Percentiles rank a stretch among this genome's conserved stretches.
These are phyloP conservation scores for Bombus consobrinus DNA, from an alignment of 1,140 invertebrate genomes.

Conservation along the genomic window DNA sequence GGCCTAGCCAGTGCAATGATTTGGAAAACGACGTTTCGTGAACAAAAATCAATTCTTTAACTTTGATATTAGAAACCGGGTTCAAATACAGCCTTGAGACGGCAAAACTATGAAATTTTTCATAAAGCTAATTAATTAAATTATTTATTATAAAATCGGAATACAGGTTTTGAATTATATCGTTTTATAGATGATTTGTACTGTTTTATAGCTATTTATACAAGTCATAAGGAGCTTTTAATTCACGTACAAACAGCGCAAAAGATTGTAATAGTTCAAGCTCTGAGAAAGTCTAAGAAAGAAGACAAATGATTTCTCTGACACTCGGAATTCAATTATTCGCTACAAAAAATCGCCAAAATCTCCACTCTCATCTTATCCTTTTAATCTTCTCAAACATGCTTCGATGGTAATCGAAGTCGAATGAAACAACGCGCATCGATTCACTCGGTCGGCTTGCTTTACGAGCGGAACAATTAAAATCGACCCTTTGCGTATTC, in stretches of 20 bases:
- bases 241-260: too few relatives aligned
- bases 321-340: background rate
- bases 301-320: background rate
- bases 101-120: too few relatives aligned
- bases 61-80: too few relatives aligned
- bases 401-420: background rate
- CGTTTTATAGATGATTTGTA: too few relatives aligned
- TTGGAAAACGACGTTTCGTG: background rate
- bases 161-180: too few relatives aligned
- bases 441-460: background rate
- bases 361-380: background rate
- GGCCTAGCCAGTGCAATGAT: background rate
- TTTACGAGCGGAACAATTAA: background rate
- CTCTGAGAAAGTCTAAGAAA: background rate
- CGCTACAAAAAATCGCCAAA: background rate
- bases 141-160: too few relatives aligned
- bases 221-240: too few relatives aligned
- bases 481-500: conserved; percentile 34
- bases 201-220: too few relatives aligned
- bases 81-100: too few relatives aligned
- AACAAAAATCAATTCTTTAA: too few relatives aligned
- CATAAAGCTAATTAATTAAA: too few relatives aligned
- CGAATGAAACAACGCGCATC: background rate
- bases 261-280: background rate
- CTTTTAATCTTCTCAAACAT: background rate